Percentiles rank a stretch among this genome's conserved stretches.
Conservation (phyloP, 2,113 vertebrate genomes). For the Meleagris gallopavo region DNA sequence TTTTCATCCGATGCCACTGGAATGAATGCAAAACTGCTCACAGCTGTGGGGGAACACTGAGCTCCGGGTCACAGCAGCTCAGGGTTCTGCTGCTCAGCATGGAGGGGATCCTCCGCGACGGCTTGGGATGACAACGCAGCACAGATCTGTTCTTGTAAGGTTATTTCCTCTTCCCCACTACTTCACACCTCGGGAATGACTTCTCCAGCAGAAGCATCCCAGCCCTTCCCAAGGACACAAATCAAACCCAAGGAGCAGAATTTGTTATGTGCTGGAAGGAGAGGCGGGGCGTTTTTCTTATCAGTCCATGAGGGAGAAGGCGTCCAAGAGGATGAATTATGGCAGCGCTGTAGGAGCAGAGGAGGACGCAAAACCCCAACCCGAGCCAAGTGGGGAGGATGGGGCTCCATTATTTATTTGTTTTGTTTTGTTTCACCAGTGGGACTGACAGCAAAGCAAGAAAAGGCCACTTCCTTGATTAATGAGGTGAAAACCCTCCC, state of each 20-base stretch:
- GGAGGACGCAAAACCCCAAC: neutral
- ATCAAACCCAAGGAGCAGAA: neutral
- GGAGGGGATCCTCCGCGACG: neutral
- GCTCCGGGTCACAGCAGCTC: neutral
- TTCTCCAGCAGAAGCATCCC: neutral
- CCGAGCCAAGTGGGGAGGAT: neutral
- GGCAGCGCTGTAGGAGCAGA: neutral
- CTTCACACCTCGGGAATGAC: neutral
- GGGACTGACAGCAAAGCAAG: neutral
- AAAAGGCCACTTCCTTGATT: neutral
- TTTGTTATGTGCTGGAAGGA: slow-evolving; percentile 27
- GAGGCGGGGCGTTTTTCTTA: neutral
- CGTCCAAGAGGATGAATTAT: slow-evolving; percentile 10
- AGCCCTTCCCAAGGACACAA: neutral
- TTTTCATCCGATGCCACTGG: neutral
- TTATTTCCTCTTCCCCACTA: neutral
- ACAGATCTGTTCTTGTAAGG: neutral
- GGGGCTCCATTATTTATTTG: neutral
- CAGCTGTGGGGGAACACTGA: neutral
- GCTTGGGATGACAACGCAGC: neutral
- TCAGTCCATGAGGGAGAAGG: neutral
- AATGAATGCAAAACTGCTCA: neutral
- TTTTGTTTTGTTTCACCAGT: neutral
- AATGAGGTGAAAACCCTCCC: neutral
- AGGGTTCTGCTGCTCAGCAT: neutral